These are phyloP conservation scores for Eumerus sabulonum DNA, from an alignment of 2,888 invertebrate genomes.

Conservation along the genomic window DNA sequence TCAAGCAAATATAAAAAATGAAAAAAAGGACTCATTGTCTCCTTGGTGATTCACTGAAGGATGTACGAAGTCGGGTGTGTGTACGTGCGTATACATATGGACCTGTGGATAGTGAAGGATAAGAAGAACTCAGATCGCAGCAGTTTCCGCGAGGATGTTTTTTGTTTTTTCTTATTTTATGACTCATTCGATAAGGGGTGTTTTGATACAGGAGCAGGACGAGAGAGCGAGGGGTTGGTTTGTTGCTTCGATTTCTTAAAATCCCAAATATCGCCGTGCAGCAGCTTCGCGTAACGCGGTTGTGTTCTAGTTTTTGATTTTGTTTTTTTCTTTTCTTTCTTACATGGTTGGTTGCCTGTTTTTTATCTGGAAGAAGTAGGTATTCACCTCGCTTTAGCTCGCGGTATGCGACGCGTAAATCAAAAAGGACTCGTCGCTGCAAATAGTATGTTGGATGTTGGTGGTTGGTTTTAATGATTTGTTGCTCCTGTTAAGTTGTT, in stretches of 20 bases:
- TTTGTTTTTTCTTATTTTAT: constrained; percentile 16
- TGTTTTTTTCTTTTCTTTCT: neutral
- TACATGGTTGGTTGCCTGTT: neutral
- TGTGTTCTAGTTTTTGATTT: neutral
- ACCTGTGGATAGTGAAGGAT: constrained; percentile 31
- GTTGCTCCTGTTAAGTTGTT: constrained; percentile 34
- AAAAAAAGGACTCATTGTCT: constrained; percentile 52
- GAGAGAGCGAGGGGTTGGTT: constrained; percentile 43
- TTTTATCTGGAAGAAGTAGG: constrained; percentile 4
- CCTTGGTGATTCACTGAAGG: constrained; percentile 33
- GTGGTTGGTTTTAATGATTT: constrained; percentile 55
- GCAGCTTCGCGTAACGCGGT: constrained; percentile 34
- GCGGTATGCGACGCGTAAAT: constrained; percentile 56
- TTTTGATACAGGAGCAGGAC: neutral
- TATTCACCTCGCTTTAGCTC: constrained; percentile 12
- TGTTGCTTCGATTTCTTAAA: constrained; percentile 1
- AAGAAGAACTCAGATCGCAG: constrained; percentile 3
- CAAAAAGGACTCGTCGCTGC: constrained; percentile 12
- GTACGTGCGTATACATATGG: constrained; percentile 6
- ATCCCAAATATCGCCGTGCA: constrained; percentile 48
- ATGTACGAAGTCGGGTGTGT: constrained; percentile 16
- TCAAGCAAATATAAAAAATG: constrained; percentile 59
- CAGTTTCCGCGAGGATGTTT: constrained; percentile 35
- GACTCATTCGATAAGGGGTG: constrained; percentile 44
- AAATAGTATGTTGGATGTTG: constrained; percentile 47